These are phyloP conservation scores for Alosa alosa DNA, from an alignment of 2,113 vertebrate species.

Conservation along the genomic window DNA sequence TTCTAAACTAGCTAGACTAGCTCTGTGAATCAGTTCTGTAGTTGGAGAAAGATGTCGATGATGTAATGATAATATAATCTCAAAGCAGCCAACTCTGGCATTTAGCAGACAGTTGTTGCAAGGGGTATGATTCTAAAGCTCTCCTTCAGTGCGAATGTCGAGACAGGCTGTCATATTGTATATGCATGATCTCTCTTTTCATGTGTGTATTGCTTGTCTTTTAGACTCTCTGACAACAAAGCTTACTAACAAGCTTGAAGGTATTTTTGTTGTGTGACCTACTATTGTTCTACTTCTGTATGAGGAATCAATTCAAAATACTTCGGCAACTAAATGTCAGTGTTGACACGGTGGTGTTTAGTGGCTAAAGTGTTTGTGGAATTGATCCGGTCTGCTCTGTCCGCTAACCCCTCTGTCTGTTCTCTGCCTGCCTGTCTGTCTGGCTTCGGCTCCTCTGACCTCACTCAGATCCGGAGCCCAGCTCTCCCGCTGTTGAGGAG, in stretches of 20 bases:
- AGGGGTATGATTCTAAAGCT: neutral
- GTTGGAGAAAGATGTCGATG: neutral
- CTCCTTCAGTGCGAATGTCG: neutral
- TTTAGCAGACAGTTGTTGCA: neutral
- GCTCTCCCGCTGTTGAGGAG: conserved; percentile 80
- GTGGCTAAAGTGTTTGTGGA: neutral
- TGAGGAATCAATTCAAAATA: neutral
- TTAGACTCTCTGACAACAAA: neutral
- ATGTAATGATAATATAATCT: too few relatives aligned
- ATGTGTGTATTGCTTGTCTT: neutral
- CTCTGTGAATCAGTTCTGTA: neutral
- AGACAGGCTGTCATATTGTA: neutral
- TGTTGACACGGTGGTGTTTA: neutral
- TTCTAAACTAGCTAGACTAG: neutral
- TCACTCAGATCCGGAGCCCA: conserved; percentile 78
- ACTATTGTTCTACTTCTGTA: neutral
- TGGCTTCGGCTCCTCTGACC: conserved; percentile 47
- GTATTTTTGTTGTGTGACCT: neutral
- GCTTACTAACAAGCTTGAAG: neutral
- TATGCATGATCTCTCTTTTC: neutral
- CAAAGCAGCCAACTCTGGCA: too few relatives aligned
- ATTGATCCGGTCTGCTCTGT: conserved; percentile 37
- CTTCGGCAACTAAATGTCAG: neutral
- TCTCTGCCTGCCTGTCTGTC: neutral
- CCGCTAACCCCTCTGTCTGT: conserved; percentile 29